Percentiles rank a stretch among this genome's conserved stretches.
Evolutionary conservation across 2,113 vertebrate species (phyloP).

Genomic region (Myrmecophaga tridactyla): DNA sequence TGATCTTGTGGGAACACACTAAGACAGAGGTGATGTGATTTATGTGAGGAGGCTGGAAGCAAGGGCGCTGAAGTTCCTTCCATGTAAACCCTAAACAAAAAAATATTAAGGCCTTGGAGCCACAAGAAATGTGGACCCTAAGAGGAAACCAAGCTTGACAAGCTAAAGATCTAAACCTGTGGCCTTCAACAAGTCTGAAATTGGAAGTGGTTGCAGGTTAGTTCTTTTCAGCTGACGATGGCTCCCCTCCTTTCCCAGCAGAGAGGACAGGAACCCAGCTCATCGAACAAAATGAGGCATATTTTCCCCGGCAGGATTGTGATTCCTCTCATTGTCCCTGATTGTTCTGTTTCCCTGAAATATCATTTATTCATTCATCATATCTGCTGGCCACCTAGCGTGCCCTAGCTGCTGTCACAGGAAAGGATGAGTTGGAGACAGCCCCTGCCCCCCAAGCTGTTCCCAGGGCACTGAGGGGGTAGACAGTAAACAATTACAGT

Average conservation of each 20-base stretch:
- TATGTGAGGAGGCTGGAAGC: not conserved
- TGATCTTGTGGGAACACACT: not conserved
- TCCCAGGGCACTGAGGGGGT: not conserved
- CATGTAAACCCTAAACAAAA: not conserved
- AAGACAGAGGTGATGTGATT: not conserved
- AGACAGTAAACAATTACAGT: fast-evolving
- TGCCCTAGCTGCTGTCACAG: not conserved
- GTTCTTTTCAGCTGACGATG: not conserved
- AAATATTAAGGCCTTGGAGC: not conserved
- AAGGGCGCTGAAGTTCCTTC: not conserved
- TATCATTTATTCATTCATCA: not conserved
- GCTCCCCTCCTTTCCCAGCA: not conserved
- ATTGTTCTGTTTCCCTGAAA: not conserved
- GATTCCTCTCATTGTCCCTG: not conserved
- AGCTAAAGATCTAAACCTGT: not conserved
- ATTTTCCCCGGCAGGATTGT: not conserved
- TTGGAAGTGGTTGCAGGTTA: not conserved
- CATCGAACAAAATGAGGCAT: not conserved
- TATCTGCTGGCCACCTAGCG: not conserved
- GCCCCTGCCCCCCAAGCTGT: not conserved
- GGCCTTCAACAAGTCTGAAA: not conserved
- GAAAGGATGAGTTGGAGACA: not conserved
- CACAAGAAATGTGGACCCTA: not conserved
- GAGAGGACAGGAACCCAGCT: not conserved
- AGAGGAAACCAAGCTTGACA: not conserved